These are phyloP conservation scores for Montipora sp. DNA, from an alignment of 64 coral and sea anemone species.

Conservation along the genomic window DNA sequence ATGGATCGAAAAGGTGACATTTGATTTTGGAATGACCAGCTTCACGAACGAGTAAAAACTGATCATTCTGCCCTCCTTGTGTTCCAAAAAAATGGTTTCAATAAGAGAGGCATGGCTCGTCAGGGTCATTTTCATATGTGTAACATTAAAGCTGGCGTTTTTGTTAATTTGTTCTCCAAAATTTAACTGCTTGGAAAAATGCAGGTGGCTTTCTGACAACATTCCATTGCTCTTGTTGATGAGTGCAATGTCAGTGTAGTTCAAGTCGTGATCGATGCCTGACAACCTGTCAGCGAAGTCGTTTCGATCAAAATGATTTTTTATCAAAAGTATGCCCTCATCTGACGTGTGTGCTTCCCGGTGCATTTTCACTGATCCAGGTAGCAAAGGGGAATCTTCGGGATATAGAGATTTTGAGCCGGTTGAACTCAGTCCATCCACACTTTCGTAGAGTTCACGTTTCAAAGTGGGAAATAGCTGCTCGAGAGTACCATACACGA, in stretches of 20 bases:
- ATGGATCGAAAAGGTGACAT: not conserved
- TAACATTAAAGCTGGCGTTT: not conserved
- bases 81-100: not conserved
- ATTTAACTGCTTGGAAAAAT: slow-evolving; percentile 20
- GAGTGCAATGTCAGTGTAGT: not conserved
- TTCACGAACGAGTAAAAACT: slow-evolving; percentile 19
- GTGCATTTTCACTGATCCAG: slow-evolving; percentile 57
- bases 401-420: not conserved
- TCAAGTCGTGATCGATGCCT: not conserved
- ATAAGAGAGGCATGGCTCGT: slow-evolving; percentile 1
- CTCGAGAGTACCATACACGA: not conserved
- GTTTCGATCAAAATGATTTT: slow-evolving; percentile 34
- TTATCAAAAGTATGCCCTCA: slow-evolving; percentile 1
- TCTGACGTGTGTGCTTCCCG: slow-evolving; percentile 36
- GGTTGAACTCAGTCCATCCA: slow-evolving; percentile 12
- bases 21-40: not conserved
- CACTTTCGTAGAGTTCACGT: slow-evolving; percentile 17
- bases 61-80: not conserved
- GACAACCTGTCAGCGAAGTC: slow-evolving; percentile 38
- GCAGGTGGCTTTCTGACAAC: not conserved
- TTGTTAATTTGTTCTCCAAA: slow-evolving; percentile 47
- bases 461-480: slow-evolving; percentile 37
- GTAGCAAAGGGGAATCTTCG: slow-evolving; percentile 39
- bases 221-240: slow-evolving; percentile 9
- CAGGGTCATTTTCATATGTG: slow-evolving; percentile 33